Evolutionary conservation across 2,113 vertebrate genomes (phyloP).

Genomic region (Rhynchomys soricoides): DNA sequence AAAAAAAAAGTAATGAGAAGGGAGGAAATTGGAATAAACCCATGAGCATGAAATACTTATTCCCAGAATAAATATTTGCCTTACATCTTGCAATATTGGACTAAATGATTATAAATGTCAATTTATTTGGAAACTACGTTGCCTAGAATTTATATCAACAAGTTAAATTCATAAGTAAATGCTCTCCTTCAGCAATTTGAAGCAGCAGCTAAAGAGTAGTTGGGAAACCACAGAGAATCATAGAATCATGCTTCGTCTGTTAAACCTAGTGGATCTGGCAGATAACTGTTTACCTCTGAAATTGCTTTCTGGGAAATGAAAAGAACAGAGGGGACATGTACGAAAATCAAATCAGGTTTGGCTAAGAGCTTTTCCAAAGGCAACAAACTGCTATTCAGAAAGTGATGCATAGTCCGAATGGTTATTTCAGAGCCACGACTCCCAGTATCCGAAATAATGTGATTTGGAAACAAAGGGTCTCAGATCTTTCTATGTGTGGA

Average conservation of each 20-base stretch:
- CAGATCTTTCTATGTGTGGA: not conserved
- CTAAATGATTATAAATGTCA: conserved; percentile 64
- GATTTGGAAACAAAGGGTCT: conserved; percentile 27
- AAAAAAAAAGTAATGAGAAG: conserved; percentile 33
- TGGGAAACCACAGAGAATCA: conserved; percentile 73
- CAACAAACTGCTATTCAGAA: conserved; percentile 23
- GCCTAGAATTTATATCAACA: conserved; percentile 58
- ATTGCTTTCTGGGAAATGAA: conserved; percentile 79
- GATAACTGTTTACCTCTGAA: conserved; percentile 63
- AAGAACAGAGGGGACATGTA: conserved; percentile 65
- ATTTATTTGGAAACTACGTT: conserved; percentile 62
- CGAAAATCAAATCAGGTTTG: conserved; percentile 64
- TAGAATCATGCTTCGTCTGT: conserved; percentile 77
- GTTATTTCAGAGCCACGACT: not conserved
- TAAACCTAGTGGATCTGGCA: conserved; percentile 61
- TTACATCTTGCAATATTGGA: conserved; percentile 51
- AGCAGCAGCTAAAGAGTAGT: conserved; percentile 55
- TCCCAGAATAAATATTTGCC: conserved; percentile 56
- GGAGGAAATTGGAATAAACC: conserved; percentile 49
- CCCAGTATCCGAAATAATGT: not conserved
- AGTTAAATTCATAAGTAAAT: conserved; percentile 69
- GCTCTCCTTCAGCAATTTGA: conserved; percentile 44
- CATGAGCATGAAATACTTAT: conserved; percentile 56
- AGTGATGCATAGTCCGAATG: not conserved
- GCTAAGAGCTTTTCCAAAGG: conserved; percentile 64